Conservation (phyloP, 2,113 vertebrate genomes). For the chimpanzee (Pan troglodytes) region NHGRI_mPanTro3-v2.1_pri NC_072419.2:20137501-20138000, state of each 20-base stretch:
- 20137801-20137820: not conserved
- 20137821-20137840: conserved; percentile 16
- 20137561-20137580: too few relatives aligned
- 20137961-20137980: not conserved
- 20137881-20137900: not conserved
- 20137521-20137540: too few relatives aligned
- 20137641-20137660: too few relatives aligned
- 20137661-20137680: too few relatives aligned
- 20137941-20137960: not conserved
- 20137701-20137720: too few relatives aligned
- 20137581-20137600: too few relatives aligned
- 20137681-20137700: too few relatives aligned
- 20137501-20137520: too few relatives aligned
- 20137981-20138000: conserved; percentile 15
- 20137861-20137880: not conserved
- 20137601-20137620: too few relatives aligned
- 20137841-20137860: not conserved
- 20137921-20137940: not conserved
- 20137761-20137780: conserved; percentile 48
- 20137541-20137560: too few relatives aligned
- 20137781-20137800: conserved; percentile 44
- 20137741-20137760: not conserved
- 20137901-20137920: conserved; percentile 18
- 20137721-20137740: not conserved
- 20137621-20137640: too few relatives aligned